A percentile compares a stretch with the other conserved stretches of the same genome.
phyloP scores from a whole-genome alignment of 2,113 vertebrate species.

The Hippotragus niger region DNA sequence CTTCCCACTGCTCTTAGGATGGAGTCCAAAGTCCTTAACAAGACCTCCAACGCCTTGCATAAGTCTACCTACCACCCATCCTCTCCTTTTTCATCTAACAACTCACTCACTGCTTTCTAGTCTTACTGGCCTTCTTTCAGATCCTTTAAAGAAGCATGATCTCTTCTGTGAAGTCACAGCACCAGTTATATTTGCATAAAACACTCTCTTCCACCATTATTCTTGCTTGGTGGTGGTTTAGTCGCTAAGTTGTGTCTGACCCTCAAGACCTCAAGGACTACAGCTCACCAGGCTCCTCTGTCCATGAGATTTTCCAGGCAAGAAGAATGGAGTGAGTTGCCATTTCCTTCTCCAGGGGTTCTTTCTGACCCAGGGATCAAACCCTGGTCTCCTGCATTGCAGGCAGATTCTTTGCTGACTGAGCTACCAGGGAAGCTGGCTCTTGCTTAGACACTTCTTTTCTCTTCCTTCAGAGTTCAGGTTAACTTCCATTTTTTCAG shows the following conservation, averaged over 20 bases:
- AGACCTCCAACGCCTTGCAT: background rate
- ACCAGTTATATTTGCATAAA: background rate
- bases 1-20: background rate
- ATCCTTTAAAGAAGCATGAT: background rate
- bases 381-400: background rate
- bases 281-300: background rate
- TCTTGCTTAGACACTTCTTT: background rate
- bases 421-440: background rate
- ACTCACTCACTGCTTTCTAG: background rate
- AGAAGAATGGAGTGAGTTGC: background rate
- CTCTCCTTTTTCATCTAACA: background rate
- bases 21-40: background rate
- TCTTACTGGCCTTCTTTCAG: background rate
- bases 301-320: background rate
- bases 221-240: background rate
- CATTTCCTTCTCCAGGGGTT: background rate
- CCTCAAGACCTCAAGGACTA: background rate
- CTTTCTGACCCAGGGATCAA: background rate
- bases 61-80: background rate
- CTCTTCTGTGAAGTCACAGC: background rate
- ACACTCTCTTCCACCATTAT: background rate
- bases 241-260: background rate
- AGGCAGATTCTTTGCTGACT: background rate
- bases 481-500: background rate
- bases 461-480: background rate